phyloP scores from a whole-genome alignment of 2,113 vertebrate genomes.

The Bufo gargarizans region DNA sequence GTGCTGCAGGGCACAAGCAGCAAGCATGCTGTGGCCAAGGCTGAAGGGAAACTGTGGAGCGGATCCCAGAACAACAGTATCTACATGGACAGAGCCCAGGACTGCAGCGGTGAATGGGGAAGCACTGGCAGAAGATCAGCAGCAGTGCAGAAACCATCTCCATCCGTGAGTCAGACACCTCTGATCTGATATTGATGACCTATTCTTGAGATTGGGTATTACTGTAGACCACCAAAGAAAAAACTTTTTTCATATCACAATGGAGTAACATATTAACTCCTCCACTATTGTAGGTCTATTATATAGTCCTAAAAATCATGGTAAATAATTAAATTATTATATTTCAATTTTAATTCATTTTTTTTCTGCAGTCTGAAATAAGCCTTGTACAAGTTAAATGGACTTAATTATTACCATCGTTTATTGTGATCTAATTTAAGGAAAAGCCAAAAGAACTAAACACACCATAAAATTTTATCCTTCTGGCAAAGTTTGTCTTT shows the following conservation, averaged over 20 bases:
- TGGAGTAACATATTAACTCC: background rate
- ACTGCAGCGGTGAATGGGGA: too few species aligned
- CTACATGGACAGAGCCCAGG: too few species aligned
- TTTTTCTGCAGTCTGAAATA: background rate
- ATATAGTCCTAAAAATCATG: too few species aligned
- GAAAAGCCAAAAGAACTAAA: background rate
- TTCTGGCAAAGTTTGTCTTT: conserved; percentile 4
- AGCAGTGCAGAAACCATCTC: background rate
- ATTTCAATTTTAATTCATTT: background rate
- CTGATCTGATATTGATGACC: too few species aligned
- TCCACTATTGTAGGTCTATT: too few species aligned
- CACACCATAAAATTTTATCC: conserved; percentile 29
- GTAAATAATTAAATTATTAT: too few species aligned
- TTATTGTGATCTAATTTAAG: conserved; percentile 19
- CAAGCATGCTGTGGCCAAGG: too few species aligned
- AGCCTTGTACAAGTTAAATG: background rate
- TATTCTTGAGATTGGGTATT: background rate
- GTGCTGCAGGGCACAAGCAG: too few species aligned
- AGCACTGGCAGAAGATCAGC: background rate
- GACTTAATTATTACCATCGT: conserved; percentile 7
- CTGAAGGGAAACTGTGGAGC: too few species aligned
- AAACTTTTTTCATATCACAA: background rate
- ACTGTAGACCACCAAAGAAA: background rate
- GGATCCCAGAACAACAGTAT: too few species aligned
- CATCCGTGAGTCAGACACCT: too few species aligned